These are phyloP conservation scores for Dyspetes luteomarginatus DNA, from an alignment of 2,888 invertebrate genomes.

Conservation along the genomic window DNA sequence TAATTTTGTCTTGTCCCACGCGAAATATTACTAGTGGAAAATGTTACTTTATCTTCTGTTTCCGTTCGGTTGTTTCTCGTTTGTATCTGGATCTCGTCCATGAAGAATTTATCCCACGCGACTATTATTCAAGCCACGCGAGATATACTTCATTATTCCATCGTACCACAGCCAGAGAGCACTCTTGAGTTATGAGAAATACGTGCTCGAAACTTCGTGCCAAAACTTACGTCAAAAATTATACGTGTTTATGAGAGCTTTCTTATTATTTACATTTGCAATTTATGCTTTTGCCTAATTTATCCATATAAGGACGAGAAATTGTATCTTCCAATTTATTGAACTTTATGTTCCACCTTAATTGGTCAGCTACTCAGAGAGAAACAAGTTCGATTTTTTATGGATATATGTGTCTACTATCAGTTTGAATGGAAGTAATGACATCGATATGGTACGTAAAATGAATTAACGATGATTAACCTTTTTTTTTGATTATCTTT, in stretches of 20 bases:
- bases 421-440: no score
- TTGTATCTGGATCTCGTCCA: background rate
- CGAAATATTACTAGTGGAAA: background rate
- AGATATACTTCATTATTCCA: conserved; percentile 33
- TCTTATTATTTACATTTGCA: background rate
- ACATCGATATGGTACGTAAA: no score
- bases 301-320: background rate
- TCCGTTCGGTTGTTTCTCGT: conserved; percentile 12
- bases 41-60: background rate
- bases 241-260: background rate
- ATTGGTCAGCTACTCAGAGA: no score
- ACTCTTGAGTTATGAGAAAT: conserved; percentile 47
- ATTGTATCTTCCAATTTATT: background rate
- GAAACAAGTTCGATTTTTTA: no score
- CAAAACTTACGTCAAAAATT: conserved; percentile 11
- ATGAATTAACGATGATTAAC: no score
- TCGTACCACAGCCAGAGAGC: conserved; percentile 6
- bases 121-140: conserved; percentile 26
- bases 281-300: background rate
- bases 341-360: background rate
- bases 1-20: conserved; percentile 3
- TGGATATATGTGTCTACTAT: no score
- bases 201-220: conserved; percentile 51
- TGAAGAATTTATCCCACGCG: conserved; percentile 1
- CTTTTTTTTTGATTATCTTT: no score